Conservation (phyloP, 2,888 invertebrate species). For the Drosophila subquinaria region DNA sequence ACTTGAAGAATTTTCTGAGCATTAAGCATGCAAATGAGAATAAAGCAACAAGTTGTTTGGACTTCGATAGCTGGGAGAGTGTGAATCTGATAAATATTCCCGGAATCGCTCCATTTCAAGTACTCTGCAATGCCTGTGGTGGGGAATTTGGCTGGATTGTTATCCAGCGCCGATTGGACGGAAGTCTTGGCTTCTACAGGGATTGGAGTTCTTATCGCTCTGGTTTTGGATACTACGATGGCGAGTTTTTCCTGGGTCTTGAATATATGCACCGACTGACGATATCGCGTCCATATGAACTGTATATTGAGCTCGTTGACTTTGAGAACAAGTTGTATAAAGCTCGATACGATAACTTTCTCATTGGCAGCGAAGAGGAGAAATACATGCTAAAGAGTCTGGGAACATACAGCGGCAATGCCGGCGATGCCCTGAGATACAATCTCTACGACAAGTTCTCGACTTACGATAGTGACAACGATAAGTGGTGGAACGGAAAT, state of each 20-base stretch:
- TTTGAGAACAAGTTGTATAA: constrained; percentile 15
- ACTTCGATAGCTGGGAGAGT: constrained; percentile 1
- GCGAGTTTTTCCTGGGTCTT: constrained; percentile 56
- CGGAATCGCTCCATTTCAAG: constrained; percentile 25
- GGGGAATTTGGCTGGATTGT: constrained; percentile 41
- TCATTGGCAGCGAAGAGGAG: constrained; percentile 46
- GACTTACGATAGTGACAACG: constrained; percentile 55
- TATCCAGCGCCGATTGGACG: constrained; percentile 49
- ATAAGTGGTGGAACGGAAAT: constrained; percentile 38
- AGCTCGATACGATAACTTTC: constrained; percentile 45
- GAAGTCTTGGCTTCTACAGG: constrained; percentile 37
- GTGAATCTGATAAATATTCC: constrained; percentile 35
- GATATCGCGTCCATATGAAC: constrained; percentile 46
- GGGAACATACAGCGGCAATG: constrained; percentile 40
- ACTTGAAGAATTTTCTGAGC: constrained; percentile 6
- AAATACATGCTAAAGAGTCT: constrained; percentile 42
- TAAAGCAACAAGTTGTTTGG: constrained; percentile 14
- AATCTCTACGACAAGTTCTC: constrained; percentile 47
- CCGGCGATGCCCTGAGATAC: constrained; percentile 50
- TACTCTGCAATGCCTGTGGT: constrained; percentile 34
- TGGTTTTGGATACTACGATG: constrained; percentile 45
- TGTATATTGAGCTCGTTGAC: constrained; percentile 42
- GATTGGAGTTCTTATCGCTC: constrained; percentile 51
- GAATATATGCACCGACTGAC: constrained; percentile 46
- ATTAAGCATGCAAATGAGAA: background rate